Base-by-base conservation (phyloP, 92 coral and sea anemone genomes). In the Porites rus region DNA sequence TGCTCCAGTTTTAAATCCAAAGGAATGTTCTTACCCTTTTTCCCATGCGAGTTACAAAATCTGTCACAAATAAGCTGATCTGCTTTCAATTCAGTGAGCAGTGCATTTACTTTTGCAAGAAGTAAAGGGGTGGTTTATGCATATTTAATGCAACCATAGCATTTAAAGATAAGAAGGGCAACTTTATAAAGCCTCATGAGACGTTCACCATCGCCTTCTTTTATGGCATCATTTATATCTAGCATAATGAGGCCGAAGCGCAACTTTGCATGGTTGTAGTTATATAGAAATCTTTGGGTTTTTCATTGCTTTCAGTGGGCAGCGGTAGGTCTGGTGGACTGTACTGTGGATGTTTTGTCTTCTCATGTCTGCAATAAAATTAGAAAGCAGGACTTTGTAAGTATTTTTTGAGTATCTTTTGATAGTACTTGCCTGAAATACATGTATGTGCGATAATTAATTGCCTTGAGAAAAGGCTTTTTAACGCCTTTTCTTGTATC, bases 401-500 rank as follows among this genome's bases (percentile, higher is more conserved):
- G 62, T 14, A 10, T 56, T 56, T 10, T 56, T 10, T 56, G 62
- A 56, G 12, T 56, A 10, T 10, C 62, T 56, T 56, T 56, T 14
- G 62, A 14, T 56, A 10, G 62, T 10, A 56, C 12, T 10, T 56
- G 16, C 12, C 16, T 10, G 62, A 56, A 25, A 25, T 25, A 25
- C 28, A 25, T 25, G 28, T 25, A 25, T 25, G 28, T 25, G 28
- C 28, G 2, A 25, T 25, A 25, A 25, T 25, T 25, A 25, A 25
- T 25, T 25, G 28, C 28, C 28, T 25, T 25, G 28, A 25, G 28
- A 25, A 25, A 1, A 25, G 28, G 28, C 28, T 25, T 25, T 25
- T 25, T 25, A 25, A 25, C 28, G 28, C 28, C 28, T 25, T 83
- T 83, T 74, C 88, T 61, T 75, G 88, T 74, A 24, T 74, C 80